Evolutionary conservation across 2,888 invertebrate species (phyloP).

Genomic region (Nymphalis polychloros): DNA sequence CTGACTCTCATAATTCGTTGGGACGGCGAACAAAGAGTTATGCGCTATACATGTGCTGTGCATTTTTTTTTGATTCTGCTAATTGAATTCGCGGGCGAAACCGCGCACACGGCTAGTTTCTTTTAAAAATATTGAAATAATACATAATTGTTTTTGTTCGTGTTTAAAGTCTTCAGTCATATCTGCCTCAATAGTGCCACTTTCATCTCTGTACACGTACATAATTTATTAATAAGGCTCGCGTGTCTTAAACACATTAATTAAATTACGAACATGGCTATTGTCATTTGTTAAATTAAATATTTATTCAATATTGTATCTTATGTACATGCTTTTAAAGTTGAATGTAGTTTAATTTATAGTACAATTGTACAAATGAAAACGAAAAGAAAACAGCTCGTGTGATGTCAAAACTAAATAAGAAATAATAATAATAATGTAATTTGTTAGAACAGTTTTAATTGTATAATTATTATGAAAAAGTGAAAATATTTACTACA

Average conservation of each 20-base stretch:
- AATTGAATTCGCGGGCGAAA: too few relatives aligned
- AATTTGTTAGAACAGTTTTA: constrained; percentile 10
- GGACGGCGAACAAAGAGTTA: too few relatives aligned
- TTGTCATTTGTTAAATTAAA: constrained; percentile 10
- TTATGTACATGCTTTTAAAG: neutral
- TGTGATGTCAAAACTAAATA: constrained; percentile 33
- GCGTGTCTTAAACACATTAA: constrained; percentile 29
- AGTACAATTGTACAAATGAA: constrained; percentile 21
- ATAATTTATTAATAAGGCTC: constrained; percentile 32
- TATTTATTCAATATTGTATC: constrained; percentile 9
- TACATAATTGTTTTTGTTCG: constrained; percentile 5
- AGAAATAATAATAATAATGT: constrained; percentile 13
- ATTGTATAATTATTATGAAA: constrained; percentile 8
- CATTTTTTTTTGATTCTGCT: too few relatives aligned
- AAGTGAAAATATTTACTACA: neutral
- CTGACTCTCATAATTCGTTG: too few relatives aligned
- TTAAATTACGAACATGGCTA: constrained; percentile 11
- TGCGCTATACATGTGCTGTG: too few relatives aligned
- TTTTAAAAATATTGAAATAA: neutral
- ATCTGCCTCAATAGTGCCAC: constrained; percentile 13
- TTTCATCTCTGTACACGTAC: constrained; percentile 22
- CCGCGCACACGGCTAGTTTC: neutral
- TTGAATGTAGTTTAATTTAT: neutral
- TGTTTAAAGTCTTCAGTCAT: constrained; percentile 11
- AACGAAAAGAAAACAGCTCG: constrained; percentile 35